Conservation (phyloP, 2,797 vertebrate genomes). For the Rhinichthys osculus region DNA sequence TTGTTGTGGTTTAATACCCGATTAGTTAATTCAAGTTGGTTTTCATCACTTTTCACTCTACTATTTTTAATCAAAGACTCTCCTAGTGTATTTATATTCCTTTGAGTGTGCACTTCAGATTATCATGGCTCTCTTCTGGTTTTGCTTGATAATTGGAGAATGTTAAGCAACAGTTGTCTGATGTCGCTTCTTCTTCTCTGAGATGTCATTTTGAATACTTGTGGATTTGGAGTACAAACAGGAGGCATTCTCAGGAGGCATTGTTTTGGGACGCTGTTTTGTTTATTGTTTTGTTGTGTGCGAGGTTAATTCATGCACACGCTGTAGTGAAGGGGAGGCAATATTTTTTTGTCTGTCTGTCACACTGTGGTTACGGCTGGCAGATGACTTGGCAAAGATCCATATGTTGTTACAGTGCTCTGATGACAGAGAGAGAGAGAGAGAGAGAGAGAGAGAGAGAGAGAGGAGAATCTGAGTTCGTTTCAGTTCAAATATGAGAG, state of each 20-base stretch:
- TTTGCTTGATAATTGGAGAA: constrained; percentile 28
- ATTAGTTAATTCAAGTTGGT: background rate
- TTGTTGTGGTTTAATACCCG: background rate
- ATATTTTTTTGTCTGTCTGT: constrained; percentile 58
- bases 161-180: constrained; percentile 46
- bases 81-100: constrained; percentile 18
- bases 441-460: constrained; percentile 4
- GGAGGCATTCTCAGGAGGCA: background rate
- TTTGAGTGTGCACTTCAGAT: constrained; percentile 14
- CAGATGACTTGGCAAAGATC: constrained; percentile 47
- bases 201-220: constrained; percentile 25
- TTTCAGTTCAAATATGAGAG: constrained; percentile 26
- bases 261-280: constrained; percentile 25
- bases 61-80: constrained; percentile 16
- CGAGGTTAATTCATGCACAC: constrained; percentile 28
- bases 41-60: background rate
- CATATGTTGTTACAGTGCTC: constrained; percentile 47
- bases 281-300: constrained; percentile 39
- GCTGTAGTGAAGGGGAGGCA: constrained; percentile 28
- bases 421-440: constrained; percentile 24
- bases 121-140: constrained; percentile 31
- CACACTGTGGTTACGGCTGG: constrained; percentile 55
- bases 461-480: background rate
- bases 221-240: constrained; percentile 26
- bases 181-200: constrained; percentile 27